phyloP scores from a whole-genome alignment of 2,797 vertebrate genomes.

The Tapirus indicus region DNA sequence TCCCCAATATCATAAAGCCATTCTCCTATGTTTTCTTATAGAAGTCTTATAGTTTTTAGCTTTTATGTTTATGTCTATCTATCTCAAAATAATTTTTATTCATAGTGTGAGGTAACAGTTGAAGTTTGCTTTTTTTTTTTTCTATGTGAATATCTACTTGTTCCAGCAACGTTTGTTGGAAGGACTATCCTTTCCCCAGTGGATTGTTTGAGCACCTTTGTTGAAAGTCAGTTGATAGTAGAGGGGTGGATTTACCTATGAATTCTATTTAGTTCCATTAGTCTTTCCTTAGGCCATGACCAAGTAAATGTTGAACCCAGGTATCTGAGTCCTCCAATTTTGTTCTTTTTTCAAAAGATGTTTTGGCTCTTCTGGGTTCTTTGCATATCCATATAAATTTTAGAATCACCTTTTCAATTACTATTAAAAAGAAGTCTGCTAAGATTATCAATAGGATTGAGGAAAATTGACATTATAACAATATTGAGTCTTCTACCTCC shows the following conservation, averaged over 20 bases:
- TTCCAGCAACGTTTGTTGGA: too few species aligned
- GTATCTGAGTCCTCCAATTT: not conserved
- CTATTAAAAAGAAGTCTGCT: not conserved
- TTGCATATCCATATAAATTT: not conserved
- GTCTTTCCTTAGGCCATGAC: not conserved
- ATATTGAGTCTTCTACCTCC: too few species aligned
- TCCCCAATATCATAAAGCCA: not conserved
- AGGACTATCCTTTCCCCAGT: too few species aligned
- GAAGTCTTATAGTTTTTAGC: not conserved
- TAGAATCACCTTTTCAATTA: slow-evolving; percentile 9
- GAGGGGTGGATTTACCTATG: not conserved
- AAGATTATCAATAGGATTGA: not conserved
- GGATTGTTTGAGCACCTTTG: too few species aligned
- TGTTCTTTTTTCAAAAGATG: not conserved
- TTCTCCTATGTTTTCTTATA: not conserved
- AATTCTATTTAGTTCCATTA: not conserved
- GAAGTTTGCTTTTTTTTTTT: not conserved
- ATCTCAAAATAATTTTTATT: slow-evolving; percentile 13
- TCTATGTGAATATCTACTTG: not conserved
- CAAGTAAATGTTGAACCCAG: not conserved
- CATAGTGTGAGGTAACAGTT: not conserved
- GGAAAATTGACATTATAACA: not conserved
- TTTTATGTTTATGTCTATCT: not conserved
- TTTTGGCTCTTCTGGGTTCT: not conserved
- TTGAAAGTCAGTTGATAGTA: too few species aligned